Evolutionary conservation across 2,113 vertebrate genomes (phyloP).

Genomic region (Gnathonemus echidnorhynchus): DNA sequence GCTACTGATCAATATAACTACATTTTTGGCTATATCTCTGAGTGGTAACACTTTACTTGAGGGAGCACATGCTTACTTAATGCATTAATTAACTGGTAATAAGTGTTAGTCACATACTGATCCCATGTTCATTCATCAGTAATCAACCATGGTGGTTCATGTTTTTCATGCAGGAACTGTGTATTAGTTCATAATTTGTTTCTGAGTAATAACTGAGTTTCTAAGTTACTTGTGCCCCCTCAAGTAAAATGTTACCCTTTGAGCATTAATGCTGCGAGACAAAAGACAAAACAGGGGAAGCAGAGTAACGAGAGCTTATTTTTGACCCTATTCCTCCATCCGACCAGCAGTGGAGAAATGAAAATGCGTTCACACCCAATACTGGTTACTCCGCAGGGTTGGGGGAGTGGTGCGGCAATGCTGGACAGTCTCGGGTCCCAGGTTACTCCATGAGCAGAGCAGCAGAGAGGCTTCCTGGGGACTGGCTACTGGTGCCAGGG

Average conservation of each 20-base stretch:
- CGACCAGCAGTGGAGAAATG: conserved; percentile 20
- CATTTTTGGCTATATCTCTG: not conserved
- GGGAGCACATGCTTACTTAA: not conserved
- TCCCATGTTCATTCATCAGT: not conserved
- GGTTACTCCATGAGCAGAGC: conserved; percentile 58
- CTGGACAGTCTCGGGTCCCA: conserved; percentile 61
- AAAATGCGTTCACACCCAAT: conserved; percentile 71
- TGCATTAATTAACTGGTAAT: not conserved
- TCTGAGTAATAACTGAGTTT: not conserved
- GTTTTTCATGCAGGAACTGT: not conserved
- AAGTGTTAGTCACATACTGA: not conserved
- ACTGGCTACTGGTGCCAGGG: conserved; percentile 30
- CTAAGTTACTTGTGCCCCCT: not conserved
- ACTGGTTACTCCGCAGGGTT: conserved; percentile 70
- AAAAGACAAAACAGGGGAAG: not conserved
- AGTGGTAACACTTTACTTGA: not conserved
- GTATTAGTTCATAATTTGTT: not conserved
- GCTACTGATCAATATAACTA: not conserved
- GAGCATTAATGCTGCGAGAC: not conserved
- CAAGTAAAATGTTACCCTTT: not conserved
- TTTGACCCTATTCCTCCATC: not conserved
- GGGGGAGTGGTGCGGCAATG: conserved; percentile 69
- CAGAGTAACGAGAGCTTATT: not conserved
- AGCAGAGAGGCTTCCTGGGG: conserved; percentile 39
- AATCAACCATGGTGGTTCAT: not conserved